Evolutionary conservation across 2,888 invertebrate species (phyloP).

Genomic region (Anthrax anthrax): DNA sequence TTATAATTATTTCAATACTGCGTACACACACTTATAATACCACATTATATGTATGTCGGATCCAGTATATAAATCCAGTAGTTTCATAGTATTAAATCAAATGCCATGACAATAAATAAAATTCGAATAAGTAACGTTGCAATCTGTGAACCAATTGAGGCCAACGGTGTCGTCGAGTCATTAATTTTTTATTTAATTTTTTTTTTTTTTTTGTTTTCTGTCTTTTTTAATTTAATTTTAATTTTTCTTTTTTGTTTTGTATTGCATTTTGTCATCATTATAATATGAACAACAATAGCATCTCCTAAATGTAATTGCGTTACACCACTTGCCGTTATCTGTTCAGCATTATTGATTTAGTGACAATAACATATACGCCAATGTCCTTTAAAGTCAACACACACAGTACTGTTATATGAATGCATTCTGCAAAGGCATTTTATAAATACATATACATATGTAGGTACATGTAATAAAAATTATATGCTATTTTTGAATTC

Average conservation of each 20-base stretch:
- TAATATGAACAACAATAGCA: background rate
- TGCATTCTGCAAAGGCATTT: too few species aligned
- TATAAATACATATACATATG: too few species aligned
- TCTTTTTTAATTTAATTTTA: background rate
- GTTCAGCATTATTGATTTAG: background rate
- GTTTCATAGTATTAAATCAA: conserved; percentile 6
- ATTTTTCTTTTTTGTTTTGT: background rate
- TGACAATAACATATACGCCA: too few species aligned
- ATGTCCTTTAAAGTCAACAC: too few species aligned
- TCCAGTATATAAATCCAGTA: too few species aligned
- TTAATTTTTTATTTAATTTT: conserved; percentile 5
- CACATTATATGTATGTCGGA: too few species aligned
- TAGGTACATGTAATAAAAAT: too few species aligned
- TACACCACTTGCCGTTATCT: conserved; percentile 2
- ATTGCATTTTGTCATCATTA: background rate
- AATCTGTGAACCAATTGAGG: conserved; percentile 7
- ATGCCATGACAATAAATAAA: conserved; percentile 6
- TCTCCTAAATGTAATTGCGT: background rate
- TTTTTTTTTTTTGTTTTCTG: conserved; percentile 1
- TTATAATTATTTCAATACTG: too few species aligned
- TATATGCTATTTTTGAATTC: too few species aligned
- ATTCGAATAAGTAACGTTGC: conserved; percentile 6
- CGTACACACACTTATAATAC: too few species aligned
- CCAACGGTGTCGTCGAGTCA: conserved; percentile 8
- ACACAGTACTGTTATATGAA: too few species aligned